These are phyloP conservation scores for Nephrotoma appendiculata DNA, from an alignment of 2,888 invertebrate genomes.

Conservation along the genomic window DNA sequence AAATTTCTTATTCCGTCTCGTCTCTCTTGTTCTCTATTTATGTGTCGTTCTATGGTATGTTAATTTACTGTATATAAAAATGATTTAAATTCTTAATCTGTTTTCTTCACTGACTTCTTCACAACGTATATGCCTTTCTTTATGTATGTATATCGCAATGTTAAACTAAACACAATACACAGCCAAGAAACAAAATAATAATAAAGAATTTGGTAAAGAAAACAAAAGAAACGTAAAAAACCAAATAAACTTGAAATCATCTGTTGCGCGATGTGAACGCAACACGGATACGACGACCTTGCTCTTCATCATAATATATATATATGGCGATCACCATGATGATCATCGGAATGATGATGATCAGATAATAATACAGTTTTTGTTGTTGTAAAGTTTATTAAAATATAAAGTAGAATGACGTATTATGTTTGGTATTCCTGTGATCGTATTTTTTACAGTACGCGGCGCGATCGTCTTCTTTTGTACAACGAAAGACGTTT, in stretches of 20 bases:
- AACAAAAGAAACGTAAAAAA: background rate
- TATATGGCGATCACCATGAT: background rate
- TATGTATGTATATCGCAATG: background rate
- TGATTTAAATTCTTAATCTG: background rate
- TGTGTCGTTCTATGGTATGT: background rate
- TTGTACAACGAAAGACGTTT: background rate
- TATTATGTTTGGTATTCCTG: background rate
- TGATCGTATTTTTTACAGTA: background rate
- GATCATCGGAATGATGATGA: background rate
- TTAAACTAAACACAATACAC: background rate
- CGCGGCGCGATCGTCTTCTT: background rate
- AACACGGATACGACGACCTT: background rate
- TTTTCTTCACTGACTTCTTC: background rate
- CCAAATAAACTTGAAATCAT: background rate
- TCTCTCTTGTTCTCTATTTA: background rate
- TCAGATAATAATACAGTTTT: background rate
- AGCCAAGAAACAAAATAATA: background rate
- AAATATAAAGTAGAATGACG: background rate
- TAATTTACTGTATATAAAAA: background rate
- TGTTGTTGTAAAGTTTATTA: background rate
- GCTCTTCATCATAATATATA: background rate
- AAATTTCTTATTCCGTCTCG: background rate
- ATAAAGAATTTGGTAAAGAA: background rate
- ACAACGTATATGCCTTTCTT: background rate
- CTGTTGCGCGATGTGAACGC: background rate